phyloP scores from a whole-genome alignment of 2,113 vertebrate genomes.

The Charadrius vociferus region DNA sequence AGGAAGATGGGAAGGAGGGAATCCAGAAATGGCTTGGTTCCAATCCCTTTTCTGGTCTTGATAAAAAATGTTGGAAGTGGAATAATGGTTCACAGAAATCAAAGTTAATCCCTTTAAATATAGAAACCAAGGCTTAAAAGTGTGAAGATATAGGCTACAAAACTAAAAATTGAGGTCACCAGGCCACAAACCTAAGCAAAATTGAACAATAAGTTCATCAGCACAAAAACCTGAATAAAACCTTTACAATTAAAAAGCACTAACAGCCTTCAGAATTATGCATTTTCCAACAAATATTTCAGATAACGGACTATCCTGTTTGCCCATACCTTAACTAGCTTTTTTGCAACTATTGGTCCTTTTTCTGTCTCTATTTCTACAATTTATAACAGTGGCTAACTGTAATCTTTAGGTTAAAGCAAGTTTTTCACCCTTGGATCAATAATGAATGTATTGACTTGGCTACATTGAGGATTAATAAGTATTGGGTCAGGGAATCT shows the following conservation, averaged over 20 bases:
- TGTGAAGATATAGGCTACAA: not conserved
- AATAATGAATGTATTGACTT: not conserved
- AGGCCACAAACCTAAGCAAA: not conserved
- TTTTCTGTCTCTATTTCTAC: not conserved
- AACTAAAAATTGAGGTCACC: not conserved
- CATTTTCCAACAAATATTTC: not conserved
- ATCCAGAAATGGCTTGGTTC: not conserved
- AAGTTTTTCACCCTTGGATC: constrained; percentile 8
- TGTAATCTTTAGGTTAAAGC: not conserved
- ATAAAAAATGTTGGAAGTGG: not conserved
- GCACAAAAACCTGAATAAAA: not conserved
- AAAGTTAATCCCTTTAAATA: not conserved
- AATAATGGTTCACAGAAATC: not conserved
- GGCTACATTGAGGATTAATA: not conserved
- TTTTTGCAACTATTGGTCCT: not conserved
- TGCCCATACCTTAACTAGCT: not conserved
- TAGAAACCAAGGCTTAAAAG: not conserved
- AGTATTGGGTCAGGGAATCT: not conserved
- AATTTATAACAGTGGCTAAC: not conserved
- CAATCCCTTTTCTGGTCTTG: not conserved
- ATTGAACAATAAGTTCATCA: not conserved
- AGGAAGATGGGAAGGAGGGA: not conserved
- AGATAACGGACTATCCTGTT: not conserved
- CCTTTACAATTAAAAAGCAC: not conserved
- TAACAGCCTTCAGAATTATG: not conserved